phyloP scores from a whole-genome alignment of 2,797 vertebrate species.

The Dryobates pubescens region DNA sequence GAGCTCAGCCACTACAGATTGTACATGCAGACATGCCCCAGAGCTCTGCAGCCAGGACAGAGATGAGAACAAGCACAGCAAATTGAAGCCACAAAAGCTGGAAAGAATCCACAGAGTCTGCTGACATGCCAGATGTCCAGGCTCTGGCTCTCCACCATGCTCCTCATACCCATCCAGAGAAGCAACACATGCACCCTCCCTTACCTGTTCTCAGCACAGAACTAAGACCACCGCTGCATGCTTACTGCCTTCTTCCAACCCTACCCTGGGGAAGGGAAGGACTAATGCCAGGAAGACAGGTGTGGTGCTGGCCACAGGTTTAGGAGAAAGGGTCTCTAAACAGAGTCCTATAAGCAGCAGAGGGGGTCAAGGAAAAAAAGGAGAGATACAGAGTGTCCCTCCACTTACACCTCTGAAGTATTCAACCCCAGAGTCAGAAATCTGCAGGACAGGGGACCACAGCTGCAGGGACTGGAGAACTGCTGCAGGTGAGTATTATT shows the following conservation, averaged over 20 bases:
- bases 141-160: neutral
- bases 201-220: neutral
- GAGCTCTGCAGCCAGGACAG: neutral
- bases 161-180: neutral
- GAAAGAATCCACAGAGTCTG: rapidly evolving
- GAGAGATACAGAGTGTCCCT: neutral
- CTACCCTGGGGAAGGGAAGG: no score
- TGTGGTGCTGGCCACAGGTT: neutral
- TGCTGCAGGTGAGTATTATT: neutral
- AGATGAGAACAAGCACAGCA: neutral
- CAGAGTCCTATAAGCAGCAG: neutral
- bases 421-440: neutral
- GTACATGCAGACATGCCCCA: neutral
- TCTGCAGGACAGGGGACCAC: neutral
- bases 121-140: neutral
- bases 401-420: rapidly evolving
- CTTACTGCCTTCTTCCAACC: neutral
- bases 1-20: neutral
- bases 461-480: neutral
- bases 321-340: neutral
- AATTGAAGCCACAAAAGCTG: neutral
- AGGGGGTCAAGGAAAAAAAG: neutral
- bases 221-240: neutral
- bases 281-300: neutral
- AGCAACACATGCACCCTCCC: rapidly evolving